Conservation (phyloP, 2,113 vertebrate species). For the Mesitornis unicolor region DNA sequence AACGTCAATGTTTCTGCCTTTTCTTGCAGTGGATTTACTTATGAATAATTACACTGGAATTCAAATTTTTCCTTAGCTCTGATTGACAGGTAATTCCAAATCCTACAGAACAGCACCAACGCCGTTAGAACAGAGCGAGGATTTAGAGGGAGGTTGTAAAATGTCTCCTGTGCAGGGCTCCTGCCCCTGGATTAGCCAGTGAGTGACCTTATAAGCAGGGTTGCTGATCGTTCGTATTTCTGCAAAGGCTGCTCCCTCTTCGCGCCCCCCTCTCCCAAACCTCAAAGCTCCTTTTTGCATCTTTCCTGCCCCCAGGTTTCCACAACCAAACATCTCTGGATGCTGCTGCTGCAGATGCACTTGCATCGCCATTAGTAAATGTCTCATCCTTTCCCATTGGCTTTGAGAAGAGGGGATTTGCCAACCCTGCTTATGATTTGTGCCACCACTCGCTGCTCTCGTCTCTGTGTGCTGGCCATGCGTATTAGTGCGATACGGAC, state of each 20-base stretch:
- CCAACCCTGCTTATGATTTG: conserved; percentile 30
- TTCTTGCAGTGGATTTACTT: conserved; percentile 49
- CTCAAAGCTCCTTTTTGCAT: neutral
- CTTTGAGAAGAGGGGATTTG: neutral
- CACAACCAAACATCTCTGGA: neutral
- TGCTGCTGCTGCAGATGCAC: neutral
- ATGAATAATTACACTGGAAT: conserved; percentile 59
- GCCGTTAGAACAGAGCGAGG: conserved; percentile 35
- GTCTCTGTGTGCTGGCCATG: conserved; percentile 13
- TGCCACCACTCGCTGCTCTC: neutral
- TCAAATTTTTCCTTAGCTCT: conserved; percentile 31
- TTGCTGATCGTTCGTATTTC: neutral
- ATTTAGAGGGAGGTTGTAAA: conserved; percentile 41
- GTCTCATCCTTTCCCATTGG: neutral
- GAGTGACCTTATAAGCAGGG: conserved; percentile 52
- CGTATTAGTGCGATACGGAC: neutral
- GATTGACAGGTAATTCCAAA: conserved; percentile 61
- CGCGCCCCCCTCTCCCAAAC: neutral
- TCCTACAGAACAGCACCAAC: conserved; percentile 40
- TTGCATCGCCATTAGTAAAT: neutral
- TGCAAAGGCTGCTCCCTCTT: neutral
- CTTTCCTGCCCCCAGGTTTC: neutral
- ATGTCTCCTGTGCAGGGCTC: conserved; percentile 20
- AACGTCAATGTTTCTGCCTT: conserved; percentile 51
- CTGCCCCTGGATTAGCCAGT: conserved; percentile 24